Evolutionary conservation across 2,113 vertebrate species (phyloP).

Genomic region (Macheiramphus alcinus): DNA sequence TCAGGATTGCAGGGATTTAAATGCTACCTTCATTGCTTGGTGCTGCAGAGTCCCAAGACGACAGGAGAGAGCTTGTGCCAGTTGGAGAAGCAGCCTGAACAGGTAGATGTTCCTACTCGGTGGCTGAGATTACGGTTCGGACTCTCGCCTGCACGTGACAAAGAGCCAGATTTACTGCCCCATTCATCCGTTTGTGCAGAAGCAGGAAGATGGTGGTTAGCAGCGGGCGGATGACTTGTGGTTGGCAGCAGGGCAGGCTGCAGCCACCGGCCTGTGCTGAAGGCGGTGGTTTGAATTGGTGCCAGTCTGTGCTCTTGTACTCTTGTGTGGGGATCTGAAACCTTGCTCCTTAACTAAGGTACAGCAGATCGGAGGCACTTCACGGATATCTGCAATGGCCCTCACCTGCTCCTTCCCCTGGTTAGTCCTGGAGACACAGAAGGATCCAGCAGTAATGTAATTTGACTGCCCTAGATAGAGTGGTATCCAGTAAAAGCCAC

Average conservation of each 20-base stretch:
- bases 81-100: neutral
- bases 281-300: neutral
- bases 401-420: neutral
- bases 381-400: accelerated
- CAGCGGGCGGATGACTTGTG: neutral
- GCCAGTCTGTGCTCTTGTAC: neutral
- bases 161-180: neutral
- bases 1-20: neutral
- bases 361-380: neutral
- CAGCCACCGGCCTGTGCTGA: neutral
- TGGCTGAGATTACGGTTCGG: neutral
- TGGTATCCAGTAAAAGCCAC: neutral
- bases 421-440: neutral
- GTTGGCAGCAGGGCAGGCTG: neutral
- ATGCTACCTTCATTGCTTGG: neutral
- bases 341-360: neutral
- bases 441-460: neutral
- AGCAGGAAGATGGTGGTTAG: neutral
- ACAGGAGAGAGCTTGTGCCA: neutral
- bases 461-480: neutral
- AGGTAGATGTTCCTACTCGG: neutral
- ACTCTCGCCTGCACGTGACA: accelerated
- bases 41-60: neutral
- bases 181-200: neutral
- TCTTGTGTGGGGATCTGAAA: neutral